Percentiles rank a stretch among this genome's conserved stretches.
Evolutionary conservation across 1,140 invertebrate genomes (phyloP).

Genomic region (Brachionus calyciflorus): DNA sequence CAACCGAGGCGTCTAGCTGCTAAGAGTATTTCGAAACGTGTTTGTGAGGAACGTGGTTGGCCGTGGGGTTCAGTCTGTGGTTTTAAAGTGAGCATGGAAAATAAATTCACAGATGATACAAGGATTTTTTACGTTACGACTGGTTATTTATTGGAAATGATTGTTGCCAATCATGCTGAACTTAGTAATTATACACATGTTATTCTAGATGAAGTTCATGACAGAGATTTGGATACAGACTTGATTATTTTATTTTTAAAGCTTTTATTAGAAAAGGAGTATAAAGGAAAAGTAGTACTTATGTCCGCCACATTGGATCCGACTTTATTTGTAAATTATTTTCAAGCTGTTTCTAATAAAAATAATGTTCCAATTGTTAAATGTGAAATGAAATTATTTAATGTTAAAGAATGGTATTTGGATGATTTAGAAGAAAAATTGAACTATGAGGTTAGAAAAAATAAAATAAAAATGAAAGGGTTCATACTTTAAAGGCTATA

Average conservation of each 20-base stretch:
- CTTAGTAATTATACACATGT: slow-evolving; percentile 53
- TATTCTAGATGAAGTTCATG: slow-evolving; percentile 60
- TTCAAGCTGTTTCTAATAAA: background rate
- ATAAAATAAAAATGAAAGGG: too few species aligned
- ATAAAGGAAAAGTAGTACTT: slow-evolving; percentile 66
- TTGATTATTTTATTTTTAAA: slow-evolving; percentile 56
- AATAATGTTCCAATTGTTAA: background rate
- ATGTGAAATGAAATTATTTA: background rate
- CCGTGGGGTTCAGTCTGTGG: slow-evolving; percentile 56
- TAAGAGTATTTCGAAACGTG: slow-evolving; percentile 55
- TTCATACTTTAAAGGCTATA: background rate
- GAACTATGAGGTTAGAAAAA: background rate
- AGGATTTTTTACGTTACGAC: slow-evolving; percentile 59
- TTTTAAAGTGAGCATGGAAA: slow-evolving; percentile 55
- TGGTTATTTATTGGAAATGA: slow-evolving; percentile 57
- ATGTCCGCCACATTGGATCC: slow-evolving; percentile 61
- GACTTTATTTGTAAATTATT: slow-evolving; percentile 55
- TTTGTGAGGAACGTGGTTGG: slow-evolving; percentile 58
- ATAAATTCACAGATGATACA: slow-evolving; percentile 51
- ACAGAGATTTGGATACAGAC: slow-evolving; percentile 59
- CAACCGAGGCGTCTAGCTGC: slow-evolving; percentile 60
- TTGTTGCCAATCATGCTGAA: slow-evolving; percentile 55
- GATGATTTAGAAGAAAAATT: slow-evolving; percentile 24
- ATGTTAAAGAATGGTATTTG: background rate
- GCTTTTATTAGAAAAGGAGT: slow-evolving; percentile 51